A percentile compares a stretch with the other conserved stretches of the same genome.
Evolutionary conservation across 2,797 vertebrate genomes (phyloP).

Genomic region (Lepus oiostolus): DNA sequence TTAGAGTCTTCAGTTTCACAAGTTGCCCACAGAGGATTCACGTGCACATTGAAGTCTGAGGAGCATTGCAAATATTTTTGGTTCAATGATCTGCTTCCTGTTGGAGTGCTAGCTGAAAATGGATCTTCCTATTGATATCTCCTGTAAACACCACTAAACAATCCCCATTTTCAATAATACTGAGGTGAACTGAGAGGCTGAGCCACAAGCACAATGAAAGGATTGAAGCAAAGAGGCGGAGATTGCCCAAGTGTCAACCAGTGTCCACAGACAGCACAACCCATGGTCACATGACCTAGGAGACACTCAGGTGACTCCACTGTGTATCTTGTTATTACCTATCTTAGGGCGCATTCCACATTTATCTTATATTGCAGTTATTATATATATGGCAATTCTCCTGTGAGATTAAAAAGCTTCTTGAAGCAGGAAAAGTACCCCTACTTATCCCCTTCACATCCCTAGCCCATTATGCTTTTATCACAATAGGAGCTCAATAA

Average conservation of each 20-base stretch:
- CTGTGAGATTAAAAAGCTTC: slow-evolving; percentile 8
- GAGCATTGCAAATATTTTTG: not conserved
- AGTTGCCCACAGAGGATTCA: not conserved
- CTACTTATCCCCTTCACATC: not conserved
- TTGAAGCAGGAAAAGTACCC: not conserved
- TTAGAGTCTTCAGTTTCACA: slow-evolving; percentile 24
- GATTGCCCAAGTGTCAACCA: not conserved
- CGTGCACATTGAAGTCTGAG: not conserved
- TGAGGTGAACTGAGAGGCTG: not conserved
- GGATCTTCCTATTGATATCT: not conserved
- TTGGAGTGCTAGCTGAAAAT: slow-evolving; percentile 17
- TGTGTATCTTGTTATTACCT: not conserved
- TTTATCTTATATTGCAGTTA: not conserved
- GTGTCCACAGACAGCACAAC: not conserved
- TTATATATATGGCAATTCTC: slow-evolving; percentile 22
- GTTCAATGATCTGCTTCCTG: slow-evolving; percentile 30
- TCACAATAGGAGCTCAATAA: not conserved
- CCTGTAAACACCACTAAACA: not conserved
- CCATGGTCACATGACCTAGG: not conserved
- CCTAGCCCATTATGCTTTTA: not conserved
- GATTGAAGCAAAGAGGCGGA: not conserved
- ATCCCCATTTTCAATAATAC: not conserved
- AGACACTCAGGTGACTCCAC: not conserved
- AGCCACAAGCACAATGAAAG: not conserved
- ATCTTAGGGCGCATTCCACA: not conserved